Base-by-base conservation (phyloP, 2,888 invertebrate species). In the Ornithoptera priamus region DNA sequence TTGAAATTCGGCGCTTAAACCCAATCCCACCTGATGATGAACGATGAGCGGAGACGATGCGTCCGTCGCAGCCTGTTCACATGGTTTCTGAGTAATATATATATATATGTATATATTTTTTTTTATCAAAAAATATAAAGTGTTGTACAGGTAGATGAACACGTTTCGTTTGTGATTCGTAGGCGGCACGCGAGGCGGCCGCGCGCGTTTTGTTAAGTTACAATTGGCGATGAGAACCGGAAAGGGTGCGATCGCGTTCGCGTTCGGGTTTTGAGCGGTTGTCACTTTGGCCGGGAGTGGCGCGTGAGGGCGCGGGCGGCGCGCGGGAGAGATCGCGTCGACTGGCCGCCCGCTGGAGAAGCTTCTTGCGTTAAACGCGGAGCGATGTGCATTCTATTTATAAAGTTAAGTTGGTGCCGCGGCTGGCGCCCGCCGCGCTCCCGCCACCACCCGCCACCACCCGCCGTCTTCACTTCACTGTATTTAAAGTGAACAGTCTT, bases 301-400 rank as follows among this genome's bases (percentile, higher is more conserved):
- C 78, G 80, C 78, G 78, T 76, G 78, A 78, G 66, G 81, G 85
- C 86, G 87, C 89, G 90, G 78, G 84, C 87, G 86, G 82, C 88
- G 84, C 85, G 86, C 81, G 77, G 81, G 77, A 77, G 79, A 81
- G 85, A 80, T 81, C 81, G 83, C 86, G 85, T 78, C 87, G 87
- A 89, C 90, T 90, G 89, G 80, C 82, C 83, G 82, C 39, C 10
- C 83, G 78, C 88, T 84, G 84, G 84, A 86, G 88, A 89, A 89
- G 87, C 89, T 89, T 84, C 89, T 87, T 88, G 84, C 88, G 85
- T 82, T 84, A 83, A 87, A 87, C 83, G 85, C 85, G 83, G 81
- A 80, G 80, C 81, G 86, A 87, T 88, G 89, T 90, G 89, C 89
- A 89, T 82, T 86, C 91, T 92, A 92, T 92, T 92, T 89, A 88